Evolutionary conservation across 1,140 invertebrate species (phyloP).

Genomic region (Bombus confusus): DNA sequence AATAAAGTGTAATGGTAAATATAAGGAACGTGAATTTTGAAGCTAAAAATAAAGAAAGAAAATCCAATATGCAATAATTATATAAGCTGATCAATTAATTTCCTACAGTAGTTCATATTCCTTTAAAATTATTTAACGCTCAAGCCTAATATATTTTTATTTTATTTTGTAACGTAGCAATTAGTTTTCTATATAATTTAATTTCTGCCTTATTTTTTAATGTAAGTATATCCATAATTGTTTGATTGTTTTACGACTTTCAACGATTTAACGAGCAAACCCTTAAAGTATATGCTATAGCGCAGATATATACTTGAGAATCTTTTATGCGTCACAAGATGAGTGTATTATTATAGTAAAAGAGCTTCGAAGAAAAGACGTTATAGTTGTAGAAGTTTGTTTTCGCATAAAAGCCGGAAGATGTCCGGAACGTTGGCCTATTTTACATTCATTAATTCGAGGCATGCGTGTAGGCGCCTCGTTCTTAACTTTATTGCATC

Average conservation of each 20-base stretch:
- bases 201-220: no score
- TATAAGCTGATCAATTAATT: neutral
- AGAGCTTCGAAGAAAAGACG: neutral
- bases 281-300: no score
- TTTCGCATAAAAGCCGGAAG: slow-evolving; percentile 14
- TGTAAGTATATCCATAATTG: no score
- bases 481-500: slow-evolving; percentile 45
- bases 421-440: slow-evolving; percentile 12
- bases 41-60: no score
- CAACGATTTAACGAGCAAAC: no score
- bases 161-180: neutral
- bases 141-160: neutral
- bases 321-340: neutral
- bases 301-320: neutral
- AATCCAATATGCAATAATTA: neutral
- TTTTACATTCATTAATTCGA: slow-evolving; percentile 44
- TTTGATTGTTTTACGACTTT: no score
- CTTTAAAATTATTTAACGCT: neutral
- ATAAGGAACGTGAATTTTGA: neutral
- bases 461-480: neutral
- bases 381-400: neutral
- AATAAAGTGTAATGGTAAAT: no score
- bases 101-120: neutral
- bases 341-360: neutral
- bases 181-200: neutral